phyloP scores from a whole-genome alignment of 2,888 invertebrate species.

The Chrysomela aeneicollis region DNA sequence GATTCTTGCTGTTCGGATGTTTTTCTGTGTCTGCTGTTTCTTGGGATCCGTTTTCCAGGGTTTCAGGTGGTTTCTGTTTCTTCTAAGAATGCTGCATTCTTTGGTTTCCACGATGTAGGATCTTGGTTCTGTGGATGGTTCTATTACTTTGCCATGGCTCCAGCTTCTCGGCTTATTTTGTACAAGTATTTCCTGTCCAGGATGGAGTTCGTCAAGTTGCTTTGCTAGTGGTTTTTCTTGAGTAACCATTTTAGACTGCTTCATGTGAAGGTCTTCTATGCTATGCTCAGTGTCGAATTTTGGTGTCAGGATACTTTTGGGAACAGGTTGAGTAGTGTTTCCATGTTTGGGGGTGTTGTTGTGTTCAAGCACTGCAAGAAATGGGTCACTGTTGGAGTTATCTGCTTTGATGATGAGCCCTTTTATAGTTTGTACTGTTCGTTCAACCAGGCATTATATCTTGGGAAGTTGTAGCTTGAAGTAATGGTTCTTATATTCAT shows the following conservation, averaged over 20 bases:
- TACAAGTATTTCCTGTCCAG: background rate
- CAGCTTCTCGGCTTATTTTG: background rate
- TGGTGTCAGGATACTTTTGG: background rate
- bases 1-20: too few species aligned
- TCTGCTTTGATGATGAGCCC: background rate
- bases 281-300: background rate
- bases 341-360: background rate
- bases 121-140: background rate
- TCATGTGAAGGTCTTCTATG: background rate
- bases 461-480: background rate
- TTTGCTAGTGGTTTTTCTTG: background rate
- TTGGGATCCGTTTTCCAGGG: background rate
- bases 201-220: background rate
- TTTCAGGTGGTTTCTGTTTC: background rate
- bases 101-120: background rate
- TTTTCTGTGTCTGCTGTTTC: too few species aligned
- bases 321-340: background rate
- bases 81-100: background rate
- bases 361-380: background rate
- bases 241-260: background rate
- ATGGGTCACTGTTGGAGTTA: background rate
- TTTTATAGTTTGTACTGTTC: conserved; percentile 1
- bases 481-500: background rate
- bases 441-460: background rate
- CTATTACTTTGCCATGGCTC: background rate